A percentile compares a stretch with the other conserved stretches of the same genome.
Conservation (phyloP, 2,888 invertebrate genomes). For the Argyresthia albistria region DNA sequence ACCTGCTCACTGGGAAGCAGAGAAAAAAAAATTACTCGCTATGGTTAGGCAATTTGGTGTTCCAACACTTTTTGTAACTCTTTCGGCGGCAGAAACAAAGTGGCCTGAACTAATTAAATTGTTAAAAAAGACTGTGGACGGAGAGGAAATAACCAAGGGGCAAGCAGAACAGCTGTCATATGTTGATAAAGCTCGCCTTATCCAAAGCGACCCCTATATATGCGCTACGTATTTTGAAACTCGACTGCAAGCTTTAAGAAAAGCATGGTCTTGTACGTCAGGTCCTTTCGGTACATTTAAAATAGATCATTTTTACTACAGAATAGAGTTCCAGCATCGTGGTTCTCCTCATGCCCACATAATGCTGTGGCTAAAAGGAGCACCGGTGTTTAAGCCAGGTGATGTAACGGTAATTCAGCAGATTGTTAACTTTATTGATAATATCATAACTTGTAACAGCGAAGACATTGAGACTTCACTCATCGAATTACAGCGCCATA, state of each 20-base stretch:
- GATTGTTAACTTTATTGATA: slow-evolving; percentile 3
- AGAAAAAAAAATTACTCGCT: slow-evolving; percentile 14
- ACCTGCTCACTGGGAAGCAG: slow-evolving; percentile 17
- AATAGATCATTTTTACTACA: slow-evolving; percentile 13
- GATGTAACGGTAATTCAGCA: slow-evolving; percentile 8
- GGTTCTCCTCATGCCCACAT: slow-evolving; percentile 22
- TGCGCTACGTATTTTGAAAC: slow-evolving; percentile 12
- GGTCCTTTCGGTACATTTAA: slow-evolving; percentile 14
- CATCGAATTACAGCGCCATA: slow-evolving; percentile 8
- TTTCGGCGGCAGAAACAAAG: slow-evolving; percentile 8
- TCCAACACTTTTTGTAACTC: slow-evolving; percentile 3
- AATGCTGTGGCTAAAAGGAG: slow-evolving; percentile 20
- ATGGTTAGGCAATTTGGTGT: slow-evolving; percentile 11
- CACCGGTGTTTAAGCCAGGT: slow-evolving; percentile 16
- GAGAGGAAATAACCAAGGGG: not conserved
- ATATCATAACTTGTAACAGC: too few species aligned
- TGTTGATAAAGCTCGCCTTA: slow-evolving; percentile 13
- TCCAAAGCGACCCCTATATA: slow-evolving; percentile 17
- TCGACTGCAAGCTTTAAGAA: slow-evolving; percentile 6
- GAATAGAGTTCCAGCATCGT: slow-evolving; percentile 23
- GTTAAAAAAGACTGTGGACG: slow-evolving; percentile 11
- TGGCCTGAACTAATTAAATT: slow-evolving; percentile 12
- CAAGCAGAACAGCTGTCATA: slow-evolving; percentile 5
- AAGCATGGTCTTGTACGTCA: slow-evolving; percentile 10
- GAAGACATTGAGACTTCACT: not conserved